phyloP scores from a whole-genome alignment of 2,888 invertebrate genomes.

The Chironomus tentans region DNA sequence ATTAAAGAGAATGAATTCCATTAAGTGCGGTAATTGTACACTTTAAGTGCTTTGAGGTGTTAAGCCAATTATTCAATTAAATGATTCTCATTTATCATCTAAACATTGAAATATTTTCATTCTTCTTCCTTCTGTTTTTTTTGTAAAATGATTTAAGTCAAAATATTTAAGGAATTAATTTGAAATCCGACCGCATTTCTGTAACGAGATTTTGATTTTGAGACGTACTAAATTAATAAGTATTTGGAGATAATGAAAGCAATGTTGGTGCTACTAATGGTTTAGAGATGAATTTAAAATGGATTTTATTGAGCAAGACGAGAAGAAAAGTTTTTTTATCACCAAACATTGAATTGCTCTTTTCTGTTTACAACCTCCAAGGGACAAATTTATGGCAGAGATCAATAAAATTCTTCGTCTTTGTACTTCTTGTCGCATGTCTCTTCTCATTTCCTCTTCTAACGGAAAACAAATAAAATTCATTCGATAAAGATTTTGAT shows the following conservation, averaged over 20 bases:
- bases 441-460: background rate
- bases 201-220: no score
- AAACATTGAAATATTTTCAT: background rate
- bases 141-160: background rate
- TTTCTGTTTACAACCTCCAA: constrained; percentile 15
- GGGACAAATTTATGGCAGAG: constrained; percentile 20
- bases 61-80: constrained; percentile 18
- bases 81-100: constrained; percentile 3
- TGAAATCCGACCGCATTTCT: no score
- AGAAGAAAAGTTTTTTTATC: background rate
- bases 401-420: constrained; percentile 7
- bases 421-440: background rate
- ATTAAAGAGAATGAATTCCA: background rate
- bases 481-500: background rate
- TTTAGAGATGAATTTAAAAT: background rate
- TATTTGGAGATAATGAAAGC: background rate
- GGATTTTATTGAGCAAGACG: background rate
- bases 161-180: background rate
- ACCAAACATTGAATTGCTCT: constrained; percentile 13
- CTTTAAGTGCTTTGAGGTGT: constrained; percentile 3
- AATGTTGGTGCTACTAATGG: background rate
- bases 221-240: background rate
- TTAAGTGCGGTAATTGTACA: background rate
- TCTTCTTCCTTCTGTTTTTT: background rate
- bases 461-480: background rate